phyloP scores from a whole-genome alignment of 2,888 invertebrate species.

The Drosophila robusta region DNA sequence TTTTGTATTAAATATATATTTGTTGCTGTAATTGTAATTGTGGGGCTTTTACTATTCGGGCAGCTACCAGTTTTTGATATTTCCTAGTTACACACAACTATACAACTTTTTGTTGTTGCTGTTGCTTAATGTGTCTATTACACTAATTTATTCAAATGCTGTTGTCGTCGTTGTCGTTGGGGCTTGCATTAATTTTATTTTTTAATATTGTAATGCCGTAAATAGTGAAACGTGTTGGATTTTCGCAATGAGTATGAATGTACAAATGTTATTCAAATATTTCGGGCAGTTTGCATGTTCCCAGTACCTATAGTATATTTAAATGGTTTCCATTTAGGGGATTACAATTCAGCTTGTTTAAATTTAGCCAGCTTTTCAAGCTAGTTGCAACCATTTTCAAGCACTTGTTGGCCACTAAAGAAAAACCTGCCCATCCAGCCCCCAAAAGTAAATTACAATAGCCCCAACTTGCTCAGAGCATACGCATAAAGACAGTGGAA shows the following conservation, averaged over 20 bases:
- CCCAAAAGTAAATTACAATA: slow-evolving; percentile 70
- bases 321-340: not conserved
- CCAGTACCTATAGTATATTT: not conserved
- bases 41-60: slow-evolving; percentile 80
- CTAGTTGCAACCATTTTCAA: slow-evolving; percentile 19
- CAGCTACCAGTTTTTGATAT: slow-evolving; percentile 81
- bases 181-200: slow-evolving; percentile 60
- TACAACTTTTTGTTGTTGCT: slow-evolving; percentile 43
- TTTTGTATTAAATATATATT: slow-evolving; percentile 31
- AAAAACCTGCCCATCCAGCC: slow-evolving; percentile 37
- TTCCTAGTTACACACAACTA: slow-evolving; percentile 68
- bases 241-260: slow-evolving; percentile 26
- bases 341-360: no score
- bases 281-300: not conserved
- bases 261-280: slow-evolving; percentile 14
- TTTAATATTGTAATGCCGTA: slow-evolving; percentile 65
- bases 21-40: slow-evolving; percentile 65
- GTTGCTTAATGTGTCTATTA: slow-evolving; percentile 73
- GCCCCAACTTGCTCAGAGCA: slow-evolving; percentile 41
- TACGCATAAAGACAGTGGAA: slow-evolving; percentile 70
- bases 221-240: slow-evolving; percentile 64
- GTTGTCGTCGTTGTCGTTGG: slow-evolving; percentile 53
- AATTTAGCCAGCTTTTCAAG: not conserved
- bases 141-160: slow-evolving; percentile 79
- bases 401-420: slow-evolving; percentile 38